These are phyloP conservation scores for Sceloporus undulatus DNA, from an alignment of 2,113 vertebrate genomes.

Conservation along the genomic window DNA sequence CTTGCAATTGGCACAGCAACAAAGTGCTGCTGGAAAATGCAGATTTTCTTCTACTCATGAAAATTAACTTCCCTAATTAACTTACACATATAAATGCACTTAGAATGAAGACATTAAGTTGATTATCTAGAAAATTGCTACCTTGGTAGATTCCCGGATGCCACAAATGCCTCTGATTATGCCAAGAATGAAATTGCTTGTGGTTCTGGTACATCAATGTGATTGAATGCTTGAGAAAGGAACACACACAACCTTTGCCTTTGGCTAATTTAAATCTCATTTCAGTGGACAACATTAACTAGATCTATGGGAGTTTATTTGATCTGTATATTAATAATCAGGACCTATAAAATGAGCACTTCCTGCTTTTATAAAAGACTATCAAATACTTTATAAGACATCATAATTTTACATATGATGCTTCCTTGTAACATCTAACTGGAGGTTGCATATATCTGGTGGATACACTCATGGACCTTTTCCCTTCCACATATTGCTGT, in stretches of 20 bases:
- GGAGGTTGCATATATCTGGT: not conserved
- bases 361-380: constrained; percentile 33
- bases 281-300: constrained; percentile 48
- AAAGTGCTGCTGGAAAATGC: constrained; percentile 68
- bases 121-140: constrained; percentile 84
- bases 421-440: not conserved
- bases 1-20: constrained; percentile 59
- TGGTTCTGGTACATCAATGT: constrained; percentile 72
- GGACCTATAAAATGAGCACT: constrained; percentile 18
- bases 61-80: constrained; percentile 83
- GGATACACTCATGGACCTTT: not conserved
- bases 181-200: constrained; percentile 74
- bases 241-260: constrained; percentile 31
- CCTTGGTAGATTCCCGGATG: constrained; percentile 75
- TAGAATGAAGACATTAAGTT: constrained; percentile 81
- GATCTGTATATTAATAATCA: constrained; percentile 19
- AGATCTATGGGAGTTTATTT: constrained; percentile 32
- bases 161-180: constrained; percentile 68
- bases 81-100: constrained; percentile 72
- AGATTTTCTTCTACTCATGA: constrained; percentile 78
- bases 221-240: constrained; percentile 57
- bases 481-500: too few species aligned
- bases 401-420: not conserved
- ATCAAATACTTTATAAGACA: constrained; percentile 7
- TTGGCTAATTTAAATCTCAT: constrained; percentile 65